Evolutionary conservation across 2,113 vertebrate genomes (phyloP).

Genomic region (Cephalophus harveyi): DNA sequence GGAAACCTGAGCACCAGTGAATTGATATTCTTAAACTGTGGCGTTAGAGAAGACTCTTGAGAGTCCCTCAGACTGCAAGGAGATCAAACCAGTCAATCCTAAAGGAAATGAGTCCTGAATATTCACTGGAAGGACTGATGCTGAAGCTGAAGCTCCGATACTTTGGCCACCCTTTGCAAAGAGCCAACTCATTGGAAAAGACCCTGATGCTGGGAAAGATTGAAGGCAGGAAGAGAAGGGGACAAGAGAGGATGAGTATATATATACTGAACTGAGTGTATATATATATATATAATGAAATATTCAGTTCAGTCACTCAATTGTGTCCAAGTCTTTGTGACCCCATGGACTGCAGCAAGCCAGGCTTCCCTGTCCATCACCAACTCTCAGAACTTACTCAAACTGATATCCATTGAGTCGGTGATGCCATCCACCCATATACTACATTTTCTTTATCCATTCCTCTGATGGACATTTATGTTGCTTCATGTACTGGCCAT

Average conservation of each 20-base stretch:
- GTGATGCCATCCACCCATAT: background rate
- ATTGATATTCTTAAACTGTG: background rate
- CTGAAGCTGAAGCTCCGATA: background rate
- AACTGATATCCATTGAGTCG: rapidly evolving
- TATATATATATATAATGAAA: background rate
- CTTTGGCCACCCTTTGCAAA: background rate
- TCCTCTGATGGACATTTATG: background rate
- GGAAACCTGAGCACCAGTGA: background rate
- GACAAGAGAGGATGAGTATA: background rate
- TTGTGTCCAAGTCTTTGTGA: background rate
- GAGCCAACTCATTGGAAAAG: background rate
- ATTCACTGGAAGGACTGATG: background rate
- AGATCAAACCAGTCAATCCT: background rate
- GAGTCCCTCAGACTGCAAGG: background rate
- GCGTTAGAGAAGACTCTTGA: background rate
- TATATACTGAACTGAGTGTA: background rate
- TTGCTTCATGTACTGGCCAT: background rate
- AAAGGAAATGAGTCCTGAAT: background rate
- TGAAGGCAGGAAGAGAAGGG: background rate
- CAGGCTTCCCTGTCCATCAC: background rate
- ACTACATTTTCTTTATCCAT: background rate
- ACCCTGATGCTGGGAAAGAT: background rate
- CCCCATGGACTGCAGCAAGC: background rate
- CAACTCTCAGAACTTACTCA: background rate
- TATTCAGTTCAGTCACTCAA: background rate